Evolutionary conservation across 2,113 vertebrate species (phyloP).

Genomic region (Vombatus ursinus): DNA sequence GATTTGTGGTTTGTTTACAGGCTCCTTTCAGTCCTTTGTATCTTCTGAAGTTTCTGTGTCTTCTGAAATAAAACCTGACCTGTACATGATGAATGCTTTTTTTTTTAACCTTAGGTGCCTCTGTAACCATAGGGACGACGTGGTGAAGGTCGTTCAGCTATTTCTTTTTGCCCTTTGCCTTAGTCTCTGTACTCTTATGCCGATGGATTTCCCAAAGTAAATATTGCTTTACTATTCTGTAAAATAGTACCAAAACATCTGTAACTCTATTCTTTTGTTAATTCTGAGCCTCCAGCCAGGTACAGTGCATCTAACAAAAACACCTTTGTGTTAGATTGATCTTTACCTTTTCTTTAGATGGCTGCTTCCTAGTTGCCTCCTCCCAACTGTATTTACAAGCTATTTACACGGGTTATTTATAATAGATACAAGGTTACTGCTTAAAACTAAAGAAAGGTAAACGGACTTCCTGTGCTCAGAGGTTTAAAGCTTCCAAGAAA

Average conservation of each 20-base stretch:
- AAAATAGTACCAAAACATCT: background rate
- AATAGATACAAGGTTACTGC: background rate
- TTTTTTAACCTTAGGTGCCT: background rate
- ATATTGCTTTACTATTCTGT: background rate
- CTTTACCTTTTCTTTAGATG: background rate
- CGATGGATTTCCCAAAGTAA: background rate
- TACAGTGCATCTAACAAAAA: background rate
- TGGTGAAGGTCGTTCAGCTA: background rate
- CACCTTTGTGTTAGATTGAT: background rate
- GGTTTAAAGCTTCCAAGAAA: background rate
- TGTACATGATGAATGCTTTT: background rate
- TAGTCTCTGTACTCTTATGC: background rate
- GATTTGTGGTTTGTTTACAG: background rate
- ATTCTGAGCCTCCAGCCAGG: background rate
- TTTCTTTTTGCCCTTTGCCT: background rate
- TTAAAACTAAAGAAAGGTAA: background rate
- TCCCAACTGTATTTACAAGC: background rate
- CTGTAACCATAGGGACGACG: background rate
- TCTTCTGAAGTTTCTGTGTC: background rate
- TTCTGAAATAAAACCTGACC: background rate
- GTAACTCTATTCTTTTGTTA: background rate
- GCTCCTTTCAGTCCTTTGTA: background rate
- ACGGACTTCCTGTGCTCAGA: background rate
- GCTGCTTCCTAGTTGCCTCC: background rate
- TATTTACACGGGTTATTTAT: background rate